These are phyloP conservation scores for Palythoa grandis DNA, from an alignment of 92 coral and sea anemone genomes.

Conservation along the genomic window DNA sequence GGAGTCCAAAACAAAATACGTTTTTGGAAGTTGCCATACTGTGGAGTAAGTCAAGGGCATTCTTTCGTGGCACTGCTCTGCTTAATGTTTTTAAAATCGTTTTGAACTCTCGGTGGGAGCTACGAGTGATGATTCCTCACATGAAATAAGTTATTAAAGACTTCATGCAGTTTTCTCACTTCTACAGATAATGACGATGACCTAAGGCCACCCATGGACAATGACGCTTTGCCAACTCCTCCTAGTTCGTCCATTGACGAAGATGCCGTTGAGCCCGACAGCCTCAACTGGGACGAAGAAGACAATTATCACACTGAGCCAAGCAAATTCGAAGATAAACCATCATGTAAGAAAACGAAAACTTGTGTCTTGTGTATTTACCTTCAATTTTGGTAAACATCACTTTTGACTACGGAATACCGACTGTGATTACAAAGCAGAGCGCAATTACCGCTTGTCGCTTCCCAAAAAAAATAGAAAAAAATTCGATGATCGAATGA, in stretches of 20 bases:
- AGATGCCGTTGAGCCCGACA: constrained; percentile 1
- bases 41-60: no score
- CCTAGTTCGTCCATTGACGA: constrained; percentile 18
- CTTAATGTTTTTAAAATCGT: no score
- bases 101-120: background rate
- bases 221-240: constrained; percentile 37
- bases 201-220: constrained; percentile 13
- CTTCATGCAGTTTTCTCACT: background rate
- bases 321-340: background rate
- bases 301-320: constrained; percentile 20
- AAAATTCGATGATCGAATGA: no score
- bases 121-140: background rate
- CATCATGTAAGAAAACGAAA: constrained; percentile 15
- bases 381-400: no score
- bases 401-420: background rate
- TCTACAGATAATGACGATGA: constrained; percentile 22
- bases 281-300: constrained; percentile 40
- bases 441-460: no score
- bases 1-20: no score
- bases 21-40: background rate
- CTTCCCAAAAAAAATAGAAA: no score
- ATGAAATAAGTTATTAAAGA: background rate
- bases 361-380: background rate
- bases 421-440: no score
- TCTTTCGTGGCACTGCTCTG: no score